Conservation (phyloP, 2,797 vertebrate genomes). For the Austrolebias charrua region DNA sequence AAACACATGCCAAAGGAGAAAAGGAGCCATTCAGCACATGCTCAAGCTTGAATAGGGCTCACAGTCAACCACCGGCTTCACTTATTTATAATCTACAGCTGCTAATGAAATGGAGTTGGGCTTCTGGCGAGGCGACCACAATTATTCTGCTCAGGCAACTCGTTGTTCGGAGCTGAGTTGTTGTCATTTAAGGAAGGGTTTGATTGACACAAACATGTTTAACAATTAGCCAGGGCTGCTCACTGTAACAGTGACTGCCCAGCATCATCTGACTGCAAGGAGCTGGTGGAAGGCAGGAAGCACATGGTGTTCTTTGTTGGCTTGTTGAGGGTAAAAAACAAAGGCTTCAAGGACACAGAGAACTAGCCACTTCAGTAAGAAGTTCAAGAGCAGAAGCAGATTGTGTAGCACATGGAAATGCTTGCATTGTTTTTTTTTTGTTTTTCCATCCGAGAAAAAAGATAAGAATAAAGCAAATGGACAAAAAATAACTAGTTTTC, state of each 20-base stretch:
- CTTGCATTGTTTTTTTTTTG: background rate
- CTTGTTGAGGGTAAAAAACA: conserved; percentile 21
- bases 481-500: conserved; percentile 35
- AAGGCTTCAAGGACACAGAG: conserved; percentile 29
- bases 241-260: conserved; percentile 45
- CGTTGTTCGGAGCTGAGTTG: conserved; percentile 54
- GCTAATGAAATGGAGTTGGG: conserved; percentile 63
- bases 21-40: conserved; percentile 41
- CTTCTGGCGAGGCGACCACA: conserved; percentile 46
- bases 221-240: conserved; percentile 71
- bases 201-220: conserved; percentile 79
- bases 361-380: conserved; percentile 32
- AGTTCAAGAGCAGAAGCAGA: conserved; percentile 22
- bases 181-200: conserved; percentile 56
- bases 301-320: conserved; percentile 39
- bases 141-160: conserved; percentile 55
- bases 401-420: conserved; percentile 19
- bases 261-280: conserved; percentile 43
- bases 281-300: conserved; percentile 56
- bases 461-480: conserved; percentile 22
- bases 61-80: conserved; percentile 51
- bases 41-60: conserved; percentile 40
- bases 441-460: conserved; percentile 21
- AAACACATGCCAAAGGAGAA: conserved; percentile 42
- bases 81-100: conserved; percentile 52